A percentile compares a stretch with the other conserved stretches of the same genome.
Conservation (phyloP, 2,797 vertebrate species). For the Bradypodion pumilum region DNA sequence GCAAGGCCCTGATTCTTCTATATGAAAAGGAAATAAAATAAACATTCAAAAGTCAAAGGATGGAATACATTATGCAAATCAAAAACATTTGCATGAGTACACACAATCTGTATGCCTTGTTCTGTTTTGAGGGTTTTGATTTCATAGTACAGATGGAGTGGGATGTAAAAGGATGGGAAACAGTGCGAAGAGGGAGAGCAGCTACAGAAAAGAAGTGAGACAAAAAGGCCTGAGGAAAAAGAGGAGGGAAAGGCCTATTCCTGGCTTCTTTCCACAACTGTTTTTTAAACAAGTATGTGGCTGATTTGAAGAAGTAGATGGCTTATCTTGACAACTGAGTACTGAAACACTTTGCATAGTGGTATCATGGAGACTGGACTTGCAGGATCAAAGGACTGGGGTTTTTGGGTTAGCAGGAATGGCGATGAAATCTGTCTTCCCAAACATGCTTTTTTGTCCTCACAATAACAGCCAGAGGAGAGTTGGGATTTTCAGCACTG, state of each 20-base stretch:
- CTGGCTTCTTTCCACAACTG: too few relatives aligned
- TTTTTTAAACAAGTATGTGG: not conserved
- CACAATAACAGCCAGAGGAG: too few relatives aligned
- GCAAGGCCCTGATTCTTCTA: not conserved
- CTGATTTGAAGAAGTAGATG: not conserved
- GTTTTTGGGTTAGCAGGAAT: not conserved
- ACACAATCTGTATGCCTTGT: not conserved
- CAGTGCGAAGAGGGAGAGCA: not conserved
- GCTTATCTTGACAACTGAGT: not conserved
- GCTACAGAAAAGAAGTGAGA: not conserved
- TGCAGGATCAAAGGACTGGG: not conserved
- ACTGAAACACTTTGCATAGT: not conserved
- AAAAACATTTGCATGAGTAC: not conserved
- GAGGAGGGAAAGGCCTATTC: too few relatives aligned
- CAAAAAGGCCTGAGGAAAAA: not conserved
- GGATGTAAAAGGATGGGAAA: not conserved
- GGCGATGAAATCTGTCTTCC: not conserved
- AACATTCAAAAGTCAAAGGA: slow-evolving; percentile 1
- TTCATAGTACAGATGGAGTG: not conserved
- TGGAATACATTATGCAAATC: slow-evolving; percentile 3
- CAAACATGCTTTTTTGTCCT: not conserved
- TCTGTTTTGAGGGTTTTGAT: not conserved
- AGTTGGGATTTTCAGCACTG: too few relatives aligned
- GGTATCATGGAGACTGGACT: not conserved
- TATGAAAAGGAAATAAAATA: slow-evolving; percentile 2